phyloP scores from a whole-genome alignment of 2,113 vertebrate species.

The Cavia aperea region DNA sequence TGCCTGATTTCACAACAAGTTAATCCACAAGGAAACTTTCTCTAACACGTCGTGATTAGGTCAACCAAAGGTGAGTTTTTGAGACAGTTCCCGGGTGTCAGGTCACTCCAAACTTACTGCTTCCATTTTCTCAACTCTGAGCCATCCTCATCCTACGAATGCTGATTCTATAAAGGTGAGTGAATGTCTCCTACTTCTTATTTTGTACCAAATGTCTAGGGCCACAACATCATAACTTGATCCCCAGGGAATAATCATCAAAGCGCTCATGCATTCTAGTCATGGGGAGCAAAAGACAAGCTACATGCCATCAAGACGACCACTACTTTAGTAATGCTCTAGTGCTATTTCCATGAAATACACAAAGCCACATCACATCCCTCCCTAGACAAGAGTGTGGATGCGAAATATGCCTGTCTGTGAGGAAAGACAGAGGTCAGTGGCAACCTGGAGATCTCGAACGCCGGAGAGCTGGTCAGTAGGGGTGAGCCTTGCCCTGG shows the following conservation, averaged over 20 bases:
- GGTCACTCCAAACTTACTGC: neutral
- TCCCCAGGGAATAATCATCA: neutral
- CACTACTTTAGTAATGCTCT: neutral
- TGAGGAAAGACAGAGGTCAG: neutral
- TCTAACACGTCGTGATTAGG: neutral
- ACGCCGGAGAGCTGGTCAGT: neutral
- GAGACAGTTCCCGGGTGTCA: neutral
- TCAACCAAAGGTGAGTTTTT: neutral
- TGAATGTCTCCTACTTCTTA: neutral
- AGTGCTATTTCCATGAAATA: neutral
- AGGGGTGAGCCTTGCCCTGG: neutral
- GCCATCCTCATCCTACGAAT: neutral
- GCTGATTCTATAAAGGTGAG: neutral
- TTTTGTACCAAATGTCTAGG: neutral
- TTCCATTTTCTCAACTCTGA: neutral
- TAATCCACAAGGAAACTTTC: neutral
- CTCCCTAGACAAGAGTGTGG: neutral
- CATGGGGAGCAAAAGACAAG: neutral
- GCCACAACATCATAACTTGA: neutral
- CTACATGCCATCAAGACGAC: no score
- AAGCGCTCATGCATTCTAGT: neutral
- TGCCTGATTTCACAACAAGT: conserved; percentile 32
- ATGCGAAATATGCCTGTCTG: neutral
- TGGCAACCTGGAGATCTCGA: neutral
- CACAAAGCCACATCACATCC: neutral